Evolutionary conservation across 2,888 invertebrate species (phyloP).

Genomic region (Drosophila tanythrix): DNA sequence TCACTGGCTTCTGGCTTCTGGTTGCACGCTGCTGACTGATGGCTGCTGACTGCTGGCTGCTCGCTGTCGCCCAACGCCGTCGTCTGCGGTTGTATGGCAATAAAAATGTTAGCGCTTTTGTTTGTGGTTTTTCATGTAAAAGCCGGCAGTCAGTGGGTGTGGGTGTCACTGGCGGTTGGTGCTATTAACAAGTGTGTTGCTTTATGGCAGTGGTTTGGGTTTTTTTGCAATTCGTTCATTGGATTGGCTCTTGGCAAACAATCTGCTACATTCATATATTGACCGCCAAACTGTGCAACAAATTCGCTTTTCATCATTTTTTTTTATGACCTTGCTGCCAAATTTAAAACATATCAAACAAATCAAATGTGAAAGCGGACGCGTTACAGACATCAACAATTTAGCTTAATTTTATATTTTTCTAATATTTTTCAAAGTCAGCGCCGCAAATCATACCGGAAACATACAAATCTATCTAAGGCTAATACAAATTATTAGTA

Average conservation of each 20-base stretch:
- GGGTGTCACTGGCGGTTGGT: conserved; percentile 23
- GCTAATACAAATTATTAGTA: conserved; percentile 63
- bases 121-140: conserved; percentile 54
- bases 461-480: conserved; percentile 55
- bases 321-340: conserved; percentile 56
- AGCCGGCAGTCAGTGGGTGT: conserved; percentile 32
- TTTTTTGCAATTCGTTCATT: conserved; percentile 18
- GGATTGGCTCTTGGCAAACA: conserved; percentile 31
- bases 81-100: conserved; percentile 57
- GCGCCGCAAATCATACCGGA: conserved; percentile 53
- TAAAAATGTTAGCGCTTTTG: conserved; percentile 65
- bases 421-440: conserved; percentile 63
- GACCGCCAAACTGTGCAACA: conserved; percentile 33
- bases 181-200: conserved; percentile 61
- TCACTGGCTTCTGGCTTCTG: not conserved
- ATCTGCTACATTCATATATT: conserved; percentile 4
- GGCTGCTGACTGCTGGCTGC: not conserved
- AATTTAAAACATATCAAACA: conserved; percentile 70
- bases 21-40: not conserved
- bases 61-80: conserved; percentile 18
- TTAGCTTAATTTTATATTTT: conserved; percentile 32
- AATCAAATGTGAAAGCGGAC: conserved; percentile 60
- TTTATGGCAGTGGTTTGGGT: conserved; percentile 33
- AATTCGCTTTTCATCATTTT: conserved; percentile 50
- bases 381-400: conserved; percentile 33